Base-by-base conservation (phyloP, 2,797 vertebrate genomes). In the Anabacerthia variegaticeps region DNA sequence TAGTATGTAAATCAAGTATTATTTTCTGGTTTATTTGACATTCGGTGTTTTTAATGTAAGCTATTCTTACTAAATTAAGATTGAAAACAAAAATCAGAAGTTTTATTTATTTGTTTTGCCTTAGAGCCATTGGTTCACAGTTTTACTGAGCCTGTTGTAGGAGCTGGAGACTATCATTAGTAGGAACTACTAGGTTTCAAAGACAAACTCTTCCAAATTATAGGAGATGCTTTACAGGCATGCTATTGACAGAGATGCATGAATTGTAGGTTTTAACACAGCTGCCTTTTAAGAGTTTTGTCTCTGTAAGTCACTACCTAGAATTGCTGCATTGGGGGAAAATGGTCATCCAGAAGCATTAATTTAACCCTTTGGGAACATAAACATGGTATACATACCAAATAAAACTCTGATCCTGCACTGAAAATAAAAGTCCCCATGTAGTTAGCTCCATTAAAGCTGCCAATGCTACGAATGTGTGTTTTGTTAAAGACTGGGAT, bases 21-120 rank as follows among this genome's bases (percentile, higher is more conserved):
- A 83, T 87, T 89, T 94, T 86, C 69, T 58, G n/a, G 18, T 19
- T 78, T 46, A 86, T 91, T 88, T 84, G 86, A 76, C 15, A 78
- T 59, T 89, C 49, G 30, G 23, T 78, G 17, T 12, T 56, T 83
- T 80, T 59, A 76, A 79, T 27, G 3, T 36, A 84, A 80, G 9
- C 36, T 1, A 56, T 67, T 89, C 19, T 69, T 76, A 78, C 44
- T 67, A 62, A 85, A 91, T 61, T 41, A 83, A 49, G 28, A 63
- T 56, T 63, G 46, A 87, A 69, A 82, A 41, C 52, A 73, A 17
- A 78, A 68, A 49, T n/a, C 6, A 39, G 44, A 66, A 39, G 14
- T 59, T 75, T 43, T 54, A 23, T 36, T 74, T 12, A 18, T 92
- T 86, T 67, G 7, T 84, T 92, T 89, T 43, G 17, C 30, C 5